Evolutionary conservation across 2,113 vertebrate genomes (phyloP).

Genomic region (Egretta garzetta): DNA sequence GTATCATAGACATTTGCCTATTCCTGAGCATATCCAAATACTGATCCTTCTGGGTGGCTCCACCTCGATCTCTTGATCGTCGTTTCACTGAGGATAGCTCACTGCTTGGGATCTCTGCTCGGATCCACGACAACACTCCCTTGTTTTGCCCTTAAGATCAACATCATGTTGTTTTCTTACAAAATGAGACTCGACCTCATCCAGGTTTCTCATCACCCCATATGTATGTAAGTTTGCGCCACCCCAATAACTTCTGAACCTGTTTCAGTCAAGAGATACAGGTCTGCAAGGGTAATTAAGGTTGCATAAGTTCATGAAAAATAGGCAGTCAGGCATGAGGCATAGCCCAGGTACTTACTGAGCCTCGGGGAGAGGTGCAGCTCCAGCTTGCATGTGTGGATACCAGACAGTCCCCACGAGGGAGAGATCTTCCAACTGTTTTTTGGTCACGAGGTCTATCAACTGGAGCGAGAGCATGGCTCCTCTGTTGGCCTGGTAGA

Average conservation of each 20-base stretch:
- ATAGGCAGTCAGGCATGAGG: background rate
- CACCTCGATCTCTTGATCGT: background rate
- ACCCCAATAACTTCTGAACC: background rate
- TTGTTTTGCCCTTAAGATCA: background rate
- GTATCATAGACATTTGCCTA: background rate
- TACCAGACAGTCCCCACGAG: background rate
- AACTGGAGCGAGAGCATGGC: fast-evolving
- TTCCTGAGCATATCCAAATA: background rate
- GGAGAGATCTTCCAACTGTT: background rate
- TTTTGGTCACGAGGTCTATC: background rate
- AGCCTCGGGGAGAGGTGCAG: background rate
- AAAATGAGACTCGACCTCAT: background rate
- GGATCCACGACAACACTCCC: fast-evolving
- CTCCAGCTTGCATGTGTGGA: background rate
- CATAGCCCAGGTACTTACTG: background rate
- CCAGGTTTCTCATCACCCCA: background rate
- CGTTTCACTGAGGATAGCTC: background rate
- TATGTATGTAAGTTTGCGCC: background rate
- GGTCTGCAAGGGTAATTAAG: background rate
- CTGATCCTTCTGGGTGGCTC: background rate
- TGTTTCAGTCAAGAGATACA: background rate
- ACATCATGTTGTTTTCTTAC: background rate
- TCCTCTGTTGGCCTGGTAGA: background rate
- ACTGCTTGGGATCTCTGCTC: background rate
- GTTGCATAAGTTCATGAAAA: conserved; percentile 14